Conservation (phyloP, 2,888 invertebrate genomes). For the Andrena minutula region DNA sequence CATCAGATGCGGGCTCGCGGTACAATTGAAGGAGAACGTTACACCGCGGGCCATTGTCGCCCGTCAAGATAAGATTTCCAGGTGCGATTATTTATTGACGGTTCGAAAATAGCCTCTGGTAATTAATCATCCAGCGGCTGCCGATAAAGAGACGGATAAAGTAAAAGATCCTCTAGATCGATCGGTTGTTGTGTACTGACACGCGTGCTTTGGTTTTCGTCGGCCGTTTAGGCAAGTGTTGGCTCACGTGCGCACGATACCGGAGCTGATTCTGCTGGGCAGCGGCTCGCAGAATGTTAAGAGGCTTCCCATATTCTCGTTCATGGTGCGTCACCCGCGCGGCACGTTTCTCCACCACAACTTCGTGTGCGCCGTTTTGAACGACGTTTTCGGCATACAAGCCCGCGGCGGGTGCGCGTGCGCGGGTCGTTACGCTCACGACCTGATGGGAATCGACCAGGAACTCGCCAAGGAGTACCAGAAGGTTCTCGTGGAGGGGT, state of each 20-base stretch:
- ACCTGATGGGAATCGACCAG: conserved; percentile 93
- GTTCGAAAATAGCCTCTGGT: conserved; percentile 8
- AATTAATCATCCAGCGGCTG: background rate
- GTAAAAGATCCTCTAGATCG: background rate
- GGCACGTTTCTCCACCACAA: conserved; percentile 96
- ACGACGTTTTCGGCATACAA: conserved; percentile 97
- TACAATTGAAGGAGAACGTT: conserved; percentile 94
- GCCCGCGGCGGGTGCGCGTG: conserved; percentile 93
- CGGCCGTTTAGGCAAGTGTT: conserved; percentile 89
- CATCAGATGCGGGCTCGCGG: conserved; percentile 93
- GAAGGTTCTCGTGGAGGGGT: conserved; percentile 88
- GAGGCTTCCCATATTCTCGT: conserved; percentile 93
- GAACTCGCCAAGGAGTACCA: conserved; percentile 92
- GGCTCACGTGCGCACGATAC: conserved; percentile 92
- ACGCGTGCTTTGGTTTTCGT: conserved; percentile 34
- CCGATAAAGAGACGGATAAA: background rate
- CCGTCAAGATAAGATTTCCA: conserved; percentile 90
- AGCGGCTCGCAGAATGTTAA: conserved; percentile 89
- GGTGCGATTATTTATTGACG: conserved; percentile 85
- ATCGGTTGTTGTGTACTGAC: conserved; percentile 4
- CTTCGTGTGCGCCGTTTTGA: conserved; percentile 93
- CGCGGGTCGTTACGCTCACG: conserved; percentile 94
- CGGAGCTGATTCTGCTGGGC: conserved; percentile 92
- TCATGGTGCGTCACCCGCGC: conserved; percentile 93
- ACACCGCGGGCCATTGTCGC: conserved; percentile 90